Evolutionary conservation across 2,888 invertebrate species (phyloP).

Genomic region (Netelia melanura): DNA sequence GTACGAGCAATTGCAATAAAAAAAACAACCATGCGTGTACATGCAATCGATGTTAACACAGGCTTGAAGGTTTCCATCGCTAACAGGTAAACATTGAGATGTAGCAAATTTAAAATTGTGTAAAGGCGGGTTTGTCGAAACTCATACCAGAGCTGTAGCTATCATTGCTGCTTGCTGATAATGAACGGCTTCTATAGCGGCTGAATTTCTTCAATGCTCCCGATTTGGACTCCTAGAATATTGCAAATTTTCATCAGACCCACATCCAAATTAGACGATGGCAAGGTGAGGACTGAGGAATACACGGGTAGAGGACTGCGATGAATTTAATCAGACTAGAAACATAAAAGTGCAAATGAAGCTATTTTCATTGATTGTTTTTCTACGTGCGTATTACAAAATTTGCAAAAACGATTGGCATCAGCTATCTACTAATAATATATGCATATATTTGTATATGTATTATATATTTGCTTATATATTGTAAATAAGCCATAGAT

Average conservation of each 20-base stretch:
- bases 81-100: slow-evolving; percentile 5
- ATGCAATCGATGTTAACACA: slow-evolving; percentile 56
- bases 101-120: background rate
- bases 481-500: slow-evolving; percentile 37
- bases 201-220: slow-evolving; percentile 95
- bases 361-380: slow-evolving; percentile 72
- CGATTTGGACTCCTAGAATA: slow-evolving; percentile 87
- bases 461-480: slow-evolving; percentile 27
- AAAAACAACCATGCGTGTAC: slow-evolving; percentile 56
- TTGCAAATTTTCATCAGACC: slow-evolving; percentile 44
- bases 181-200: slow-evolving; percentile 94
- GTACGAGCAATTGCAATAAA: background rate
- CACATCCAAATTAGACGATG: background rate
- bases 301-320: slow-evolving; percentile 73
- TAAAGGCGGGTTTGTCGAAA: slow-evolving; percentile 14
- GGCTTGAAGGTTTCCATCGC: background rate
- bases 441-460: slow-evolving; percentile 11
- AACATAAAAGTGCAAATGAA: slow-evolving; percentile 81
- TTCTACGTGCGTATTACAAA: slow-evolving; percentile 61
- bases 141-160: slow-evolving; percentile 95
- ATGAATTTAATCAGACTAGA: slow-evolving; percentile 78
- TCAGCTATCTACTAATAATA: background rate
- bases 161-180: slow-evolving; percentile 97
- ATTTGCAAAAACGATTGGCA: slow-evolving; percentile 18
- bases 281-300: background rate